Evolutionary conservation across 2,797 vertebrate genomes (phyloP).

Genomic region (Sebastes wilsoni): DNA sequence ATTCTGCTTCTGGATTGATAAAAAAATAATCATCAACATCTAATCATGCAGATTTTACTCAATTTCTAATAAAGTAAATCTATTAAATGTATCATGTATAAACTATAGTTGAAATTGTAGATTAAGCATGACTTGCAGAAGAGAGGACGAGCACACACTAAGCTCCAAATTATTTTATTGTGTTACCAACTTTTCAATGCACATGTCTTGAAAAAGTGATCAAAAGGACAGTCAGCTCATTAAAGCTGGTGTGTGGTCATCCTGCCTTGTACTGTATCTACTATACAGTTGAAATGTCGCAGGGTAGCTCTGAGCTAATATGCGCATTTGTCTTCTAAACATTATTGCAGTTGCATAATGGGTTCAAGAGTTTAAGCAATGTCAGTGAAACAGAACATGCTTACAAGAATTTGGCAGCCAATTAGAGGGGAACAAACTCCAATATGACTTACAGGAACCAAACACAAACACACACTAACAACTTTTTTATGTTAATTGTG

Average conservation of each 20-base stretch:
- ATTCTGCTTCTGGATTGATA: not conserved
- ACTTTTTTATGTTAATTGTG: too few species aligned
- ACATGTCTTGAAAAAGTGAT: too few species aligned
- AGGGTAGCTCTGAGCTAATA: not conserved
- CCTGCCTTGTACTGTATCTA: not conserved
- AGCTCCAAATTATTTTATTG: not conserved
- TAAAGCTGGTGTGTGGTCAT: too few species aligned
- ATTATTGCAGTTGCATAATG: not conserved
- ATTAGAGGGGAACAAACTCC: too few species aligned
- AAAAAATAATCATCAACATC: not conserved
- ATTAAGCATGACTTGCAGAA: not conserved
- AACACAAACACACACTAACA: not conserved
- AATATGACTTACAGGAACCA: too few species aligned
- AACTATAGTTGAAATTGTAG: not conserved
- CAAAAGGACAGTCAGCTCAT: too few species aligned
- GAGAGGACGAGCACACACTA: not conserved
- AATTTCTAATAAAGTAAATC: not conserved
- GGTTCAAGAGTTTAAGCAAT: not conserved
- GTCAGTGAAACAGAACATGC: not conserved
- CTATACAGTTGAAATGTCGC: not conserved
- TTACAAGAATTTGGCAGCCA: not conserved
- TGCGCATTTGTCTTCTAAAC: not conserved
- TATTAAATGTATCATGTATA: not conserved
- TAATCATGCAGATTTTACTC: not conserved
- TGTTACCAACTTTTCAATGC: too few species aligned